These are phyloP conservation scores for Rotaria macrura DNA, from an alignment of 2,888 invertebrate species.

Conservation along the genomic window DNA sequence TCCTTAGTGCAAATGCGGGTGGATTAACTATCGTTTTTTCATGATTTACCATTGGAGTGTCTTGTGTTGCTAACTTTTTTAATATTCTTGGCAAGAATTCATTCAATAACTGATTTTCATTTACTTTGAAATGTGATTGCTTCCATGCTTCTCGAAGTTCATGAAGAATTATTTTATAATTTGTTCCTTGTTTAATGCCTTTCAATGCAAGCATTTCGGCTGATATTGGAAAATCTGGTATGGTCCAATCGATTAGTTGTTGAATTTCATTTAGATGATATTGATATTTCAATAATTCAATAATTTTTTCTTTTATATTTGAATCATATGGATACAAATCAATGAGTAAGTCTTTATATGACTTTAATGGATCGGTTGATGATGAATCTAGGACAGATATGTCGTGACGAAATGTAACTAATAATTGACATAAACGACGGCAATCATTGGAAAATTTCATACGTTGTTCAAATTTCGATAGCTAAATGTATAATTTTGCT, in stretches of 20 bases:
- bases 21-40: neutral
- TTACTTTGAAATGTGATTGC: neutral
- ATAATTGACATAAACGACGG: slow-evolving; percentile 24
- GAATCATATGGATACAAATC: slow-evolving; percentile 16
- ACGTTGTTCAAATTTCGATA: neutral
- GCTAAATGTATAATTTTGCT: too few species aligned
- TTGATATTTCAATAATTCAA: slow-evolving; percentile 29
- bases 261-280: neutral
- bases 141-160: slow-evolving; percentile 29
- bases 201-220: slow-evolving; percentile 5
- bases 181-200: slow-evolving; percentile 24
- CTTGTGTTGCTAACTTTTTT: neutral
- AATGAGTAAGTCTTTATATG: slow-evolving; percentile 24
- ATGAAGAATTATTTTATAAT: slow-evolving; percentile 26
- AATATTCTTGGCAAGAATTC: neutral
- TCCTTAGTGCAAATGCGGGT: neutral
- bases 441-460: slow-evolving; percentile 29
- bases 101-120: neutral
- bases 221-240: slow-evolving; percentile 25
- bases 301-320: slow-evolving; percentile 24
- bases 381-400: neutral
- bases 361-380: neutral
- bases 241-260: slow-evolving; percentile 21
- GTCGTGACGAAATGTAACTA: slow-evolving; percentile 11
- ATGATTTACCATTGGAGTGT: neutral